A percentile compares a stretch with the other conserved stretches of the same genome.
phyloP scores from a whole-genome alignment of 2,888 invertebrate genomes.

The Melanostoma mellinum region DNA sequence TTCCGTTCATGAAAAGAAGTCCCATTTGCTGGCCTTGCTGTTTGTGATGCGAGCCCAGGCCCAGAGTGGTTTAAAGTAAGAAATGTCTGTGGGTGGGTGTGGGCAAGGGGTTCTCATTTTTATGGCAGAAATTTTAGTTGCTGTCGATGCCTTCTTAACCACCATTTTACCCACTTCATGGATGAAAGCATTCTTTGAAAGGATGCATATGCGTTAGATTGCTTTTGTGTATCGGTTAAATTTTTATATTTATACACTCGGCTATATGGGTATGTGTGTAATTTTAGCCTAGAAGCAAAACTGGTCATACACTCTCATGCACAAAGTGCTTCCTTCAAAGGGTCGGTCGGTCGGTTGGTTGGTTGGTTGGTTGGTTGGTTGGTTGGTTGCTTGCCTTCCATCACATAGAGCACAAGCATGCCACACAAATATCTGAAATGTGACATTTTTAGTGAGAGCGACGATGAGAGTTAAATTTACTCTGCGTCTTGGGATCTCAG shows the following conservation, averaged over 20 bases:
- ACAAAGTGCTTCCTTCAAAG: conserved; percentile 60
- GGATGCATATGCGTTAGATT: conserved; percentile 48
- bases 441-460: conserved; percentile 21
- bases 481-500: conserved; percentile 18
- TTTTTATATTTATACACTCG: background rate
- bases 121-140: conserved; percentile 59
- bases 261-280: background rate
- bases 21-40: conserved; percentile 49
- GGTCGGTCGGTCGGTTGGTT: background rate
- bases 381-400: conserved; percentile 22
- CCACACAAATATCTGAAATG: conserved; percentile 13
- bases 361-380: conserved; percentile 8
- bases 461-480: conserved; percentile 9
- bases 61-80: conserved; percentile 43
- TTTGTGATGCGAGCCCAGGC: conserved; percentile 32
- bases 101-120: conserved; percentile 43
- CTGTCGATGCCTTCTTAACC: conserved; percentile 38
- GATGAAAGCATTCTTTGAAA: conserved; percentile 9
- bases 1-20: conserved; percentile 47
- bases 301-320: conserved; percentile 37
- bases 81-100: conserved; percentile 30
- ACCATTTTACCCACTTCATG: background rate
- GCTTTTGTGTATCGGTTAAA: conserved; percentile 24
- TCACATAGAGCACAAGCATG: background rate
- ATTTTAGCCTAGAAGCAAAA: conserved; percentile 46